Evolutionary conservation across 2,113 vertebrate genomes (phyloP).

Genomic region (Pedetes capensis): DNA sequence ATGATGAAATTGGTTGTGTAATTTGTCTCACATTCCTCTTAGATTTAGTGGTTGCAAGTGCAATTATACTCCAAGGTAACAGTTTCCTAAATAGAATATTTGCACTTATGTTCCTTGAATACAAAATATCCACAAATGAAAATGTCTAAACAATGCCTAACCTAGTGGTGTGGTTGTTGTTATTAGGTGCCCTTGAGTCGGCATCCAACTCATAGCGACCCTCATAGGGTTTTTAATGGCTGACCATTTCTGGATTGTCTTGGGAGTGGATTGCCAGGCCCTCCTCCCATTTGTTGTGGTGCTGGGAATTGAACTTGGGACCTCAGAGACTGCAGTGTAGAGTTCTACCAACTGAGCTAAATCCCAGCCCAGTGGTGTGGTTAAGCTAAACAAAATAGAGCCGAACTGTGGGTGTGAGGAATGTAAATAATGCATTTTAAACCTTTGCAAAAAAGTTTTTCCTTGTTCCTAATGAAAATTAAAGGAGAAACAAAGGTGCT

Average conservation of each 20-base stretch:
- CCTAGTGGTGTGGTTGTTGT: rapidly evolving
- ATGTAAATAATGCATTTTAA: background rate
- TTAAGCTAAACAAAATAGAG: background rate
- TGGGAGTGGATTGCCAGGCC: no score
- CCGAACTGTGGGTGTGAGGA: background rate
- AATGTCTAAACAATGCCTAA: background rate
- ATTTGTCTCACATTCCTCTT: background rate
- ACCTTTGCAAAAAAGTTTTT: background rate
- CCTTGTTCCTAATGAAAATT: background rate
- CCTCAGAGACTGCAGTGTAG: no score
- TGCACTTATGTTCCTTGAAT: background rate
- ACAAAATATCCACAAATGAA: background rate
- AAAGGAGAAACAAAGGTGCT: background rate
- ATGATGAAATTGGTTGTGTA: background rate
- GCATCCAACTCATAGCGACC: no score
- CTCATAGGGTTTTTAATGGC: no score
- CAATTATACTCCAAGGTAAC: background rate
- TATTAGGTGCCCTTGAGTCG: no score
- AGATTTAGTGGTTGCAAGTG: background rate
- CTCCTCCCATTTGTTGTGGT: no score
- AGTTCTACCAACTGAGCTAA: no score
- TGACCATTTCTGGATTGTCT: no score
- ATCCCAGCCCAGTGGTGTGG: no score
- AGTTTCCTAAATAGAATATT: background rate
- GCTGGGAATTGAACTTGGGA: no score